A percentile compares a stretch with the other conserved stretches of the same genome.
These are phyloP conservation scores for Zeus faber DNA, from an alignment of 2,113 vertebrate genomes.

Conservation along the genomic window DNA sequence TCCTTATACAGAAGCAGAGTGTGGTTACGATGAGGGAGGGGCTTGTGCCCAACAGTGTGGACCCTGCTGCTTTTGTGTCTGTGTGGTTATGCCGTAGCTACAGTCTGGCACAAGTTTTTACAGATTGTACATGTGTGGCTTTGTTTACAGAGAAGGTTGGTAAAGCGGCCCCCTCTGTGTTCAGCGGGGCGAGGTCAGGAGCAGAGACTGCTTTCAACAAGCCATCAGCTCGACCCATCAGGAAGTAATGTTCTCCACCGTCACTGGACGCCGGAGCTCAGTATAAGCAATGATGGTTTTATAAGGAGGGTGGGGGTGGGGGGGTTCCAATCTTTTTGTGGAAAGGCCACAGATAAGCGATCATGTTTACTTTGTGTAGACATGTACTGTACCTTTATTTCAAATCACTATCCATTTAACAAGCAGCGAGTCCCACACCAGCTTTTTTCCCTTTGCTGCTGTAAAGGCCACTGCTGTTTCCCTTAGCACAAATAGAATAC, in stretches of 20 bases:
- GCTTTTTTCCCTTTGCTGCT: too few relatives aligned
- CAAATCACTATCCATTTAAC: too few relatives aligned
- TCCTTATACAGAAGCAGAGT: conserved; percentile 64
- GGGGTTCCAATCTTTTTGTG: too few relatives aligned
- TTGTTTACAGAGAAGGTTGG: conserved; percentile 82
- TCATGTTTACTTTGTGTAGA: too few relatives aligned
- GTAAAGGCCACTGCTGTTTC: too few relatives aligned
- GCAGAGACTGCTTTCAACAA: conserved; percentile 85
- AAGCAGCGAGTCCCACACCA: too few relatives aligned
- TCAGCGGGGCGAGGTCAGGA: conserved; percentile 84
- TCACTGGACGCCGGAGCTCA: too few relatives aligned
- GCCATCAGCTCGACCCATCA: conserved; percentile 47
- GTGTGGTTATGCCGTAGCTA: conserved; percentile 2
- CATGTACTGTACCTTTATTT: too few relatives aligned
- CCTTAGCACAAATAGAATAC: too few relatives aligned
- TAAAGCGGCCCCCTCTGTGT: conserved; percentile 83
- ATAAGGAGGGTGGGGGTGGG: too few relatives aligned
- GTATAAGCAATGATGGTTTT: too few relatives aligned
- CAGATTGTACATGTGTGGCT: background rate
- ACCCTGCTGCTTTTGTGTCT: background rate
- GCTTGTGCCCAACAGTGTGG: conserved; percentile 20
- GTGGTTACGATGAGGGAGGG: conserved; percentile 11
- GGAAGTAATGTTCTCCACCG: conserved; percentile 37
- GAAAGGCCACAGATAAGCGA: too few relatives aligned
- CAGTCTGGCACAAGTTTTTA: background rate